Base-by-base conservation (phyloP, 2,888 invertebrate species). In the Gonocerus acuteangulatus region DNA sequence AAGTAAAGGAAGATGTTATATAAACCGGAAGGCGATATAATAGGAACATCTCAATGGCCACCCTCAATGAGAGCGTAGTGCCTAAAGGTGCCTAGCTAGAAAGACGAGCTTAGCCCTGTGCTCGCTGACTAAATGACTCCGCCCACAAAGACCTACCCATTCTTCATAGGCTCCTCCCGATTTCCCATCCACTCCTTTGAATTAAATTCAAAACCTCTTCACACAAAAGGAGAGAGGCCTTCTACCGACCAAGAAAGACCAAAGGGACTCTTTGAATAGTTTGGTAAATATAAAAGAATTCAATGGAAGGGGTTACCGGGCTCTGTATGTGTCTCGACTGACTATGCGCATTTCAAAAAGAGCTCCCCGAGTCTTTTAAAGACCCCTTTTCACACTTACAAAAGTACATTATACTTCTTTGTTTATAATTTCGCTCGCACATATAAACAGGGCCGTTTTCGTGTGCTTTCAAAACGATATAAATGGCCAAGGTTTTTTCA, bases 271-370 rank as follows among this genome's bases (percentile, higher is more conserved):
- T 13, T 11, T 51, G 51, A 51, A 51, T 51, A 51, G 51, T 51
- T 51, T 51, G 51, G 51, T 51, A 36, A 51, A 51, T 51, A 51
- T 51, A 51, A 51, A 51, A 51, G 51, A 51, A 51, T 51, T 51
- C 32, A 51, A 51, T 51, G 51, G 19, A 18, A 51, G 34, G 42
- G 16, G 42, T 15, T 15, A 27, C 27, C 9, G 42, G 42, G n/a
- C 16, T 42, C 3, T 15, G 51, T 51, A 19, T 51, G 51, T 34
- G 27, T 34, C 32, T 51, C n/a, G 18, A 34, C 34, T 19, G 51
- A 32, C 36, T 36, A 51, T 51, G 51, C 51, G 34, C 19, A 18
- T 51, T 34, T 34, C 51, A 34, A 36, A 51, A 51, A 51, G 51
- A 34, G 51, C 32, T 19, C n/a, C 42, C 3, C 6, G 27, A 13